These are phyloP conservation scores for Pycnonotus jocosus DNA, from an alignment of 2,113 vertebrate species.

Conservation along the genomic window DNA sequence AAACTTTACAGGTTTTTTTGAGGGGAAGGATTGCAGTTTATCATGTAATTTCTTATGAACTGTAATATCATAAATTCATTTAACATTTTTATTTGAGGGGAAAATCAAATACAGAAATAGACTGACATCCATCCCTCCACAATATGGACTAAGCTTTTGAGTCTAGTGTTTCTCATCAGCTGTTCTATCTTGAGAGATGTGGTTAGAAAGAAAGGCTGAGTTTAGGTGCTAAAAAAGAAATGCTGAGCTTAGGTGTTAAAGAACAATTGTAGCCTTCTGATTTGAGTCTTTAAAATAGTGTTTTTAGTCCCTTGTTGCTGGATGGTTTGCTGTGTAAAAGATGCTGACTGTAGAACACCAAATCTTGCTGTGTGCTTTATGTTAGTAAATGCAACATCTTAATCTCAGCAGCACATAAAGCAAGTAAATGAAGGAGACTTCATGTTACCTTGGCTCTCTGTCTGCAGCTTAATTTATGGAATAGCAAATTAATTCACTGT, in stretches of 20 bases:
- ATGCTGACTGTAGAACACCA: background rate
- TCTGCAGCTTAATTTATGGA: conserved; percentile 29
- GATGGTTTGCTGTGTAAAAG: background rate
- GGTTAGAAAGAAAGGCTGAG: background rate
- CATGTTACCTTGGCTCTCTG: background rate
- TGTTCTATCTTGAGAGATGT: background rate
- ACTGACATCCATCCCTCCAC: background rate
- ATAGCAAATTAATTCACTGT: conserved; percentile 8
- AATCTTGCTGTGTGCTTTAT: background rate
- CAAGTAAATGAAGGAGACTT: background rate
- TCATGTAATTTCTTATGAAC: background rate
- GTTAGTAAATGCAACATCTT: background rate
- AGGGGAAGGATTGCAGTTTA: background rate
- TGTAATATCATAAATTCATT: background rate
- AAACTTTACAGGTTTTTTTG: background rate
- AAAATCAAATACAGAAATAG: background rate
- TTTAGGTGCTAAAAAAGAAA: background rate
- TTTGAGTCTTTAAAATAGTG: background rate
- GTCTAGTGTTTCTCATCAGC: background rate
- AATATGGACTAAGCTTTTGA: background rate
- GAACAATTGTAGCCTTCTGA: background rate
- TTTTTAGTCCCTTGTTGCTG: background rate
- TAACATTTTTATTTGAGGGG: background rate
- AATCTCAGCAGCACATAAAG: background rate
- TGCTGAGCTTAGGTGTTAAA: background rate